A percentile compares a stretch with the other conserved stretches of the same genome.
Evolutionary conservation across 2,113 vertebrate genomes (phyloP).

Genomic region (Protomyctophum bolini): DNA sequence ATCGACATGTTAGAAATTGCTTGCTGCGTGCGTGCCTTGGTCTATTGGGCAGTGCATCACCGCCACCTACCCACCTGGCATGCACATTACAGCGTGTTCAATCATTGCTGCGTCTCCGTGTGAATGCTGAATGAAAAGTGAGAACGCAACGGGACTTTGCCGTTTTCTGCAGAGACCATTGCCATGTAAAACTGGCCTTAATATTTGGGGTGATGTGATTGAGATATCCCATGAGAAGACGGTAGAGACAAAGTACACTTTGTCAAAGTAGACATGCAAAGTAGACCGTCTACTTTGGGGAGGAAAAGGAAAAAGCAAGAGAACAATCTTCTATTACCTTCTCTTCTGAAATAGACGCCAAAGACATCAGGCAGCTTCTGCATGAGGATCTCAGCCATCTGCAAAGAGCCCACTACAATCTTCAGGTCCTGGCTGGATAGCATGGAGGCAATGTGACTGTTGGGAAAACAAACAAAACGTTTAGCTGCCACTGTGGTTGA

Average conservation of each 20-base stretch:
- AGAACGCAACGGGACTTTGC: too few species aligned
- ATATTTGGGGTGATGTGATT: too few species aligned
- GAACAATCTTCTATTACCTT: slow-evolving; percentile 82
- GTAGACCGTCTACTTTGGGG: neutral
- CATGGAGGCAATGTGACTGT: slow-evolving; percentile 99
- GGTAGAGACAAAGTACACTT: too few species aligned
- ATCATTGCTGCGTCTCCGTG: too few species aligned
- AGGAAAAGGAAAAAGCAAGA: neutral
- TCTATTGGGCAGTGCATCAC: too few species aligned
- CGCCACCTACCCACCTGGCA: too few species aligned
- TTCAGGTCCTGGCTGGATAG: slow-evolving; percentile 99
- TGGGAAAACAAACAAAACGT: slow-evolving; percentile 50
- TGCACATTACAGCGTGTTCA: too few species aligned
- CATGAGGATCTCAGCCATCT: slow-evolving; percentile 99
- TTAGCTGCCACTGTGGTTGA: neutral
- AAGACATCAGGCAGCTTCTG: slow-evolving; percentile 99
- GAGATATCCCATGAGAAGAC: too few species aligned
- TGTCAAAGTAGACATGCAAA: neutral
- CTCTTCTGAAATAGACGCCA: slow-evolving; percentile 98
- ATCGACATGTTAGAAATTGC: neutral
- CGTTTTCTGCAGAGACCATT: too few species aligned
- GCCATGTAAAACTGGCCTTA: too few species aligned
- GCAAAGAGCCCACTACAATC: slow-evolving; percentile 98
- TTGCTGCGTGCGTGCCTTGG: neutral
- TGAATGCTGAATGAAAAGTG: too few species aligned